Conservation (phyloP, 2,113 vertebrate genomes). For the Ctenodactylus gundi region DNA sequence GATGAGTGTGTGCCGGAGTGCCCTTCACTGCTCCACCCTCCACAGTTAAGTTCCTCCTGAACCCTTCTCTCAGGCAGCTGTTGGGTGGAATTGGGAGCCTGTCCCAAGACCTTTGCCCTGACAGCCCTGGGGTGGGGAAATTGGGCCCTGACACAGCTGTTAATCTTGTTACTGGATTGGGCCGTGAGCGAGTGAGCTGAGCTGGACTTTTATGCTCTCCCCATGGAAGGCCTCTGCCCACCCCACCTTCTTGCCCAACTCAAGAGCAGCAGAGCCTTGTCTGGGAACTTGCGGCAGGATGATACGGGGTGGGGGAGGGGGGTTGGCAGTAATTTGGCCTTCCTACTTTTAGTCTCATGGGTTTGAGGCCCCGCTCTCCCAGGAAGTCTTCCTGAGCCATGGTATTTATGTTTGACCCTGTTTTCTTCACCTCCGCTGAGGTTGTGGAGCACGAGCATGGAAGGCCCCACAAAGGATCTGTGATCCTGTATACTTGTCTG, state of each 20-base stretch:
- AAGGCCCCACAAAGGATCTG: background rate
- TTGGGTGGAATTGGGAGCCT: background rate
- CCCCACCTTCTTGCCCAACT: background rate
- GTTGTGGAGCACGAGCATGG: background rate
- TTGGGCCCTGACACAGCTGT: background rate
- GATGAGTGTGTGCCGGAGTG: background rate
- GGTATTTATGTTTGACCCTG: background rate
- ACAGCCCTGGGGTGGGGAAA: background rate
- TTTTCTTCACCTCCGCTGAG: accelerated
- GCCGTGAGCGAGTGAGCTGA: background rate
- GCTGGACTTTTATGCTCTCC: background rate
- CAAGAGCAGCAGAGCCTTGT: background rate
- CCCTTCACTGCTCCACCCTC: background rate
- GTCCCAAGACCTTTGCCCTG: background rate
- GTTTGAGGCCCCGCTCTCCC: background rate
- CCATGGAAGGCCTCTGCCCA: background rate
- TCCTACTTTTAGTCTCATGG: background rate
- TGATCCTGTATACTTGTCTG: background rate
- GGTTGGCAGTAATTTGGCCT: background rate
- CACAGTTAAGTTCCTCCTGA: background rate
- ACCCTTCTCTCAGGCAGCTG: too few species aligned
- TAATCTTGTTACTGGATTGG: background rate
- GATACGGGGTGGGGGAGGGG: background rate
- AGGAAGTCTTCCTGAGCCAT: background rate
- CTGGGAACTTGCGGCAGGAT: background rate